A percentile compares a stretch with the other conserved stretches of the same genome.
phyloP scores from a whole-genome alignment of 2,797 vertebrate species.

The Luscinia megarhynchos region DNA sequence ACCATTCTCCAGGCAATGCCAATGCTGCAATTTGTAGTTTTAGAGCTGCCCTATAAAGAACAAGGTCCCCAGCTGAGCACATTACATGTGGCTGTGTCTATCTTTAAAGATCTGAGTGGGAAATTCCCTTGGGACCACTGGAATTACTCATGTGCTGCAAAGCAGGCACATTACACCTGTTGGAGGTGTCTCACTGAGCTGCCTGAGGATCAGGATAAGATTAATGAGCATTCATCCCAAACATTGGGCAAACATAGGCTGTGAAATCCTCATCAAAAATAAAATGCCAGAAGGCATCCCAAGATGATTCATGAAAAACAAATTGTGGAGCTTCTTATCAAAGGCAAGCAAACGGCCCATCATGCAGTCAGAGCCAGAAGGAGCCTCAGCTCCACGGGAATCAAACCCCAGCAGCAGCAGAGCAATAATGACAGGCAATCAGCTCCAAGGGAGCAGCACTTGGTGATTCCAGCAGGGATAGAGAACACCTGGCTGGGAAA shows the following conservation, averaged over 20 bases:
- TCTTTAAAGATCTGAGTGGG: not conserved
- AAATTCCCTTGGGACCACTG: not conserved
- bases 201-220: not conserved
- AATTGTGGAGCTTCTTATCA: not conserved
- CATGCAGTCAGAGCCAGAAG: not conserved
- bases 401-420: not conserved
- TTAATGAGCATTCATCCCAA: not conserved
- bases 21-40: not conserved
- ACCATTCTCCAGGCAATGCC: not conserved
- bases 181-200: not conserved
- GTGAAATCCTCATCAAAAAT: constrained; percentile 11
- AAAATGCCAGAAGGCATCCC: not conserved
- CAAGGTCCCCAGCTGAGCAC: not conserved
- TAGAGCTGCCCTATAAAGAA: not conserved
- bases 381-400: not conserved
- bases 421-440: not conserved
- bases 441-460: not conserved
- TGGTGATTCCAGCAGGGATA: not conserved
- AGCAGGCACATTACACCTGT: not conserved
- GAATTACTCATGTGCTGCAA: not conserved
- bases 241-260: not conserved
- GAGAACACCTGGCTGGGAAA: not conserved
- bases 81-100: not conserved
- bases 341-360: not conserved
- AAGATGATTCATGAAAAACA: not conserved